Evolutionary conservation across 2,113 vertebrate species (phyloP), one percentile per base, ranked within the genome.

Genomic region (Vireo altiloquus): DNA sequence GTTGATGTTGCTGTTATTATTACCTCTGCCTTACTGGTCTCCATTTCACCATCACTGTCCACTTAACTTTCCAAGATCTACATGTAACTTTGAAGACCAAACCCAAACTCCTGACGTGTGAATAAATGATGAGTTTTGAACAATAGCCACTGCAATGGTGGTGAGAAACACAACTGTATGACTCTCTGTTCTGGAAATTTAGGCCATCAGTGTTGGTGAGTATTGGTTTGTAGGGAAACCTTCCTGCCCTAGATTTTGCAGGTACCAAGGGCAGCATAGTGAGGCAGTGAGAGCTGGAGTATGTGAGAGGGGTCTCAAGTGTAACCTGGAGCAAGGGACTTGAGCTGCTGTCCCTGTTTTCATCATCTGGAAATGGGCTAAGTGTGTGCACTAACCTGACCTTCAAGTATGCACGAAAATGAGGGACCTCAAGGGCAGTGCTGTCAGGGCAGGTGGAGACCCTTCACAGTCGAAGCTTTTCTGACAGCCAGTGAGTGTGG

Each of bases 281-380:
- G 0, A 47, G 40, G 33, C 19, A 22, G 23, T 10, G 49, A 71
- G 30, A 61, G 30, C 27, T 52, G 71, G 10, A 50, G 8, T 8
- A 3, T 0, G 0, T 33, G 23, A 12, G 35, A 11, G 5, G 7
- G 6, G 5, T 89, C 11, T 72, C 15, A 30, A 50, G 0, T 18
- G n/a, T 40, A 33, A 27, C 18, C 28, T 46, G 33, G 53, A 65
- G 50, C 49, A 22, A 40, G 23, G 17, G n/a, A 5, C 54, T 87
- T 40, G 47, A 66, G 21, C 7, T 5, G 1, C 23, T 33, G 16
- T 71, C 24, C 21, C 37, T 31, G 7, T 69, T 85, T 49, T n/a
- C 4, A 27, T 76, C 7, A 31, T 22, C 21, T 78, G 52, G 44
- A 75, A 63, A 8, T 33, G 33, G 35, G 30, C 40, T 79, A n/a